Evolutionary conservation across 2,797 vertebrate species (phyloP).

Genomic region (Siniperca obscura): DNA sequence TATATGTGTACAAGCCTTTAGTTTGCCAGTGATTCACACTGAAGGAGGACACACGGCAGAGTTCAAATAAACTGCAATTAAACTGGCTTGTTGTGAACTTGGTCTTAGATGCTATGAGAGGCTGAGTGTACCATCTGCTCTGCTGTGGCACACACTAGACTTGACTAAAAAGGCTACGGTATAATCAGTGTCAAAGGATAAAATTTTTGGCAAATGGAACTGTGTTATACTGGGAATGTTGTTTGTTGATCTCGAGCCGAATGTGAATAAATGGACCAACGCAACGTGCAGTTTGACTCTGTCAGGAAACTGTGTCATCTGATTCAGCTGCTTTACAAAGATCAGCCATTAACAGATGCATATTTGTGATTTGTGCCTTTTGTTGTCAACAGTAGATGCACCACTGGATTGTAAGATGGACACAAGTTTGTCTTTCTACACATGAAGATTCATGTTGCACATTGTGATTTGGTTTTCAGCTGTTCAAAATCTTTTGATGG

Average conservation of each 20-base stretch:
- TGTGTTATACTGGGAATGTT: slow-evolving; percentile 7
- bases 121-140: neutral
- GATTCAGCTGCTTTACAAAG: slow-evolving; percentile 59
- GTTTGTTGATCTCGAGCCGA: slow-evolving; percentile 23
- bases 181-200: neutral
- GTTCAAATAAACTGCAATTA: slow-evolving; percentile 16
- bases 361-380: slow-evolving; percentile 77
- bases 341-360: slow-evolving; percentile 57
- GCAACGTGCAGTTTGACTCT: slow-evolving; percentile 3
- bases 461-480: slow-evolving; percentile 52
- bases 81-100: neutral
- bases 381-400: slow-evolving; percentile 62
- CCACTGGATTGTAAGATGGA: slow-evolving; percentile 60
- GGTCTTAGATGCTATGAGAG: neutral
- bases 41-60: slow-evolving; percentile 11
- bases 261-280: slow-evolving; percentile 26
- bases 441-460: slow-evolving; percentile 45
- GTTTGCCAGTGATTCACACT: neutral
- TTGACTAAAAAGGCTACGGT: neutral
- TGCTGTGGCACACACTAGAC: neutral
- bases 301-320: slow-evolving; percentile 33
- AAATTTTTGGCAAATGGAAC: neutral
- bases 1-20: no score
- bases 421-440: slow-evolving; percentile 24
- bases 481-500: slow-evolving; percentile 33